Evolutionary conservation across 2,113 vertebrate genomes (phyloP).

Genomic region (Peromyscus polionotus): DNA sequence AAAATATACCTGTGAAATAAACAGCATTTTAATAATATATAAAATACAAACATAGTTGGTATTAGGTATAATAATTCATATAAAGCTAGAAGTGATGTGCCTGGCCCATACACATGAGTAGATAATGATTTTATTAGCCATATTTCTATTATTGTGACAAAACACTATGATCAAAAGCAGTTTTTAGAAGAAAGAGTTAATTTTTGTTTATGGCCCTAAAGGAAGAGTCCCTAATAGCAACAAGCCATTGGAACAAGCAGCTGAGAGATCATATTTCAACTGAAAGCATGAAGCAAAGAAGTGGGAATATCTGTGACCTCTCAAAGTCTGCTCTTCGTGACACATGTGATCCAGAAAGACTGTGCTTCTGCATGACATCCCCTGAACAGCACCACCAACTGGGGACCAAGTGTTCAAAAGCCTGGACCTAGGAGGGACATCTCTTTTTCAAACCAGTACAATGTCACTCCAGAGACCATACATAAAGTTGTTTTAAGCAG

Average conservation of each 20-base stretch:
- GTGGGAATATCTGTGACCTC: background rate
- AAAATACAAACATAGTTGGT: background rate
- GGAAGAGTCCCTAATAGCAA: background rate
- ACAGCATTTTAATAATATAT: background rate
- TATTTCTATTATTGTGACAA: background rate
- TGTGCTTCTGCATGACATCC: rapidly evolving
- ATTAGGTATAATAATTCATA: background rate
- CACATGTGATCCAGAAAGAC: background rate
- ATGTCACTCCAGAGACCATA: background rate
- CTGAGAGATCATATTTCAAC: background rate
- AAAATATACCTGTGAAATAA: background rate
- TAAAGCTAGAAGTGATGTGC: background rate
- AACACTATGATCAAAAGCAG: background rate
- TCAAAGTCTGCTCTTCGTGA: background rate
- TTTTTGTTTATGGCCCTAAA: background rate
- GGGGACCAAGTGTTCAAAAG: background rate
- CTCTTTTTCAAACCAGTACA: background rate
- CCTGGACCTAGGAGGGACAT: background rate
- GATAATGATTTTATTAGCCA: background rate
- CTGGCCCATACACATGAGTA: background rate
- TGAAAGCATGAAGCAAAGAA: background rate
- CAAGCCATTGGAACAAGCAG: background rate
- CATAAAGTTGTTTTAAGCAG: background rate
- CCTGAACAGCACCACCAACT: background rate
- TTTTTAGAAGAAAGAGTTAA: background rate